Conservation (phyloP, 2,113 vertebrate genomes). For the Panthera tigris region DNA sequence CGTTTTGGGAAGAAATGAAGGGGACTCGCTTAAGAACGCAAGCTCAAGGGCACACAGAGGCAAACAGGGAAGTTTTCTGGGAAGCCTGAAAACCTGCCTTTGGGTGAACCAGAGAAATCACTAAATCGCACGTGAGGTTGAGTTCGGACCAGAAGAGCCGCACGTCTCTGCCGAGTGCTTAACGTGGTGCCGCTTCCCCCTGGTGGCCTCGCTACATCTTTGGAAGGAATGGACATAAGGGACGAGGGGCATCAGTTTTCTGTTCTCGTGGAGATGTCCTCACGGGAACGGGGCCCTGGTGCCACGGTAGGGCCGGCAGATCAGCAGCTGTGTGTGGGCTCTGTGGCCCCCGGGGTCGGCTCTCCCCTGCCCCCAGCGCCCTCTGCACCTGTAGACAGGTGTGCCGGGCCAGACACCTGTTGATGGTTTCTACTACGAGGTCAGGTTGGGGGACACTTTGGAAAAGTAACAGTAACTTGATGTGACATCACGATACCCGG, state of each 20-base stretch:
- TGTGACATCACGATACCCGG: accelerated
- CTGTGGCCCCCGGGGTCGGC: accelerated
- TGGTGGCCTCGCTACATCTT: accelerated
- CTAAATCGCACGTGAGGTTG: accelerated
- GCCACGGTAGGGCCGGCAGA: accelerated
- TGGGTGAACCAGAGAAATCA: neutral
- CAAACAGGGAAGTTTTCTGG: neutral
- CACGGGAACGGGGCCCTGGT: neutral
- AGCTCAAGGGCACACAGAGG: neutral
- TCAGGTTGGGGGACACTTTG: neutral
- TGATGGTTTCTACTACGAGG: accelerated
- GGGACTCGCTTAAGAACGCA: neutral
- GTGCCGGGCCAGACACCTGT: accelerated
- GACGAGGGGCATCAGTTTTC: no score
- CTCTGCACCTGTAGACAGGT: neutral
- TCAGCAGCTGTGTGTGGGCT: accelerated
- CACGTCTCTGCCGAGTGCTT: accelerated
- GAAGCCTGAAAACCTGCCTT: neutral
- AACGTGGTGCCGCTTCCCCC: accelerated
- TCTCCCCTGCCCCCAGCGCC: accelerated
- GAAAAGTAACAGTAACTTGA: neutral
- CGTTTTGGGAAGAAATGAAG: neutral
- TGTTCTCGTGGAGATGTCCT: neutral
- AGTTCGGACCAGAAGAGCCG: accelerated
- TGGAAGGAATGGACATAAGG: neutral